These are phyloP conservation scores for Neodiprion pinetum DNA, from an alignment of 1,140 invertebrate species.

Conservation along the genomic window DNA sequence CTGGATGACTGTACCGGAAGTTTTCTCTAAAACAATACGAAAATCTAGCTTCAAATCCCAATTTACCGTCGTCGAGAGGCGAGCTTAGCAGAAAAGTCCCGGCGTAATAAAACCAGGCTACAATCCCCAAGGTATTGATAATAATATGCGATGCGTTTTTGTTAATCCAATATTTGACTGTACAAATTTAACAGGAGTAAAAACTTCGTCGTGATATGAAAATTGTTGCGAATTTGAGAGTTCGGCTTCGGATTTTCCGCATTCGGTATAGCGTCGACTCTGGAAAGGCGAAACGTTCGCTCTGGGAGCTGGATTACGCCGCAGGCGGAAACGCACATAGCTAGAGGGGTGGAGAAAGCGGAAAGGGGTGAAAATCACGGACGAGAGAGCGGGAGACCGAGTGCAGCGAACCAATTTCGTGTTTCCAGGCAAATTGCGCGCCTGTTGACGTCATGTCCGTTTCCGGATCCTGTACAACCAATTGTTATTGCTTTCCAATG, in stretches of 20 bases:
- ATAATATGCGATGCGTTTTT: too few species aligned
- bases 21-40: too few species aligned
- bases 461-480: constrained; percentile 37
- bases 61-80: too few species aligned
- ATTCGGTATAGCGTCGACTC: not conserved
- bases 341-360: constrained; percentile 24
- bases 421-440: constrained; percentile 41
- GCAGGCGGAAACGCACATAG: not conserved
- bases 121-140: too few species aligned
- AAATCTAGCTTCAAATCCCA: too few species aligned
- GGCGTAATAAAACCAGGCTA: too few species aligned
- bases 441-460: constrained; percentile 46
- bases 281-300: not conserved
- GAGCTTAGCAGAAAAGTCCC: too few species aligned
- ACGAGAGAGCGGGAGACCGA: constrained; percentile 20
- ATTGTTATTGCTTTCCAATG: constrained; percentile 46
- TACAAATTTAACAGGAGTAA: too few species aligned
- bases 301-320: not conserved
- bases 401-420: constrained; percentile 35
- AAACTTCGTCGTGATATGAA: too few species aligned
- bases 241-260: not conserved
- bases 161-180: too few species aligned
- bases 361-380: constrained; percentile 29
- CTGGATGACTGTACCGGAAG: too few species aligned
- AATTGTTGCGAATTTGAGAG: too few species aligned